Evolutionary conservation across 2,888 invertebrate genomes (phyloP).

Genomic region (Malacosoma neustria): DNA sequence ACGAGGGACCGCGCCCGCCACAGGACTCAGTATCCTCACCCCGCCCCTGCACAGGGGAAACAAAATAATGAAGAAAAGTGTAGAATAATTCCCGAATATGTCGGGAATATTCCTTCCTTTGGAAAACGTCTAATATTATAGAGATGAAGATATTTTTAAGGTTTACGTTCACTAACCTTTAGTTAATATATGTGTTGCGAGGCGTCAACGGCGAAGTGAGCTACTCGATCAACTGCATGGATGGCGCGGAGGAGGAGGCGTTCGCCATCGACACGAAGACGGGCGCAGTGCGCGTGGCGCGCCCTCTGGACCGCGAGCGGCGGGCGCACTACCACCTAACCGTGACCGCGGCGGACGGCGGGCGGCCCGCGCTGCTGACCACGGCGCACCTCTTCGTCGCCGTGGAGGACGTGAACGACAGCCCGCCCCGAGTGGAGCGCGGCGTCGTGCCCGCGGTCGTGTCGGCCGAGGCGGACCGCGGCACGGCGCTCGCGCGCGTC

Average conservation of each 20-base stretch:
- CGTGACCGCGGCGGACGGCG: constrained; percentile 87
- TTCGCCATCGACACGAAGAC: constrained; percentile 86
- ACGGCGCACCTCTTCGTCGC: constrained; percentile 89
- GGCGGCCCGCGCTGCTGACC: constrained; percentile 86
- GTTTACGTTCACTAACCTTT: too few species aligned
- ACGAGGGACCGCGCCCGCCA: too few species aligned
- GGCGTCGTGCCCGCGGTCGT: constrained; percentile 30
- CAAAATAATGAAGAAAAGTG: too few species aligned
- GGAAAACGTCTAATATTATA: too few species aligned
- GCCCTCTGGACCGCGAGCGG: constrained; percentile 87
- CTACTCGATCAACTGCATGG: constrained; percentile 74
- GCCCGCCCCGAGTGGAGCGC: background rate
- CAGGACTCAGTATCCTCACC: too few species aligned
- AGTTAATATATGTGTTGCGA: too few species aligned
- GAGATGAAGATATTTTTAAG: too few species aligned
- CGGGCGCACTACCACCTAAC: constrained; percentile 83
- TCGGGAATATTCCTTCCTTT: too few species aligned
- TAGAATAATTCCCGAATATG: too few species aligned
- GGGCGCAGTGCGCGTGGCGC: constrained; percentile 85
- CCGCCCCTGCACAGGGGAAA: too few species aligned
- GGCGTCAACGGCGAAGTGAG: constrained; percentile 75
- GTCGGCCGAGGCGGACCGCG: constrained; percentile 87
- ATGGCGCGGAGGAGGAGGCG: constrained; percentile 63
- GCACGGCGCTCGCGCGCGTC: constrained; percentile 91
- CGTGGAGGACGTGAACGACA: constrained; percentile 51